phyloP scores from a whole-genome alignment of 2,888 invertebrate species.

The Chironomus riparius region DNA sequence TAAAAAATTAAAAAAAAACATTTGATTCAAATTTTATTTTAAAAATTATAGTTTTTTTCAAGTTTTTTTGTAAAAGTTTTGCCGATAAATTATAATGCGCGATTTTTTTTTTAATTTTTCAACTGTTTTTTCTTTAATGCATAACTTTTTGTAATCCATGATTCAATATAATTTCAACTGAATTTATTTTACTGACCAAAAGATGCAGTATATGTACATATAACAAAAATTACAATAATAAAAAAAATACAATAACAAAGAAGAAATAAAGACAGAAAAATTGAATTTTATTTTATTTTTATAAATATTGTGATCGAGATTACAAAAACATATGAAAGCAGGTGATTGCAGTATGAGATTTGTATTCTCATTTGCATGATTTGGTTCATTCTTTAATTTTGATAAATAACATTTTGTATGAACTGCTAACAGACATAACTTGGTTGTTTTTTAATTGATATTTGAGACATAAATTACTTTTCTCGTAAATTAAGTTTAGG shows the following conservation, averaged over 20 bases:
- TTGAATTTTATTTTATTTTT: background rate
- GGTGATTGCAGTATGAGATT: constrained; percentile 17
- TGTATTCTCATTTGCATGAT: constrained; percentile 13
- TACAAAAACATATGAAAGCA: constrained; percentile 12
- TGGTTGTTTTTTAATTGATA: no score
- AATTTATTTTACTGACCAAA: background rate
- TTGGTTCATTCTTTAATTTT: background rate
- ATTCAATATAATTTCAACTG: background rate
- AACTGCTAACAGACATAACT: no score
- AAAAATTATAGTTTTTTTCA: no score
- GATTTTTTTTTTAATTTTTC: background rate
- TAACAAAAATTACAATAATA: no score
- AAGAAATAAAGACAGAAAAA: background rate
- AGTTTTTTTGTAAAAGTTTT: no score
- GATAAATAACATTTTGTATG: background rate
- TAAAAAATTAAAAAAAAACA: no score
- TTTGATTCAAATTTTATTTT: no score
- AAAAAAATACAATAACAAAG: background rate
- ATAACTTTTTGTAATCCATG: background rate
- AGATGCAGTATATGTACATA: background rate
- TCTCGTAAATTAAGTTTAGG: no score
- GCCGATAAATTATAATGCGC: no score
- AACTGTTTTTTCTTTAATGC: background rate
- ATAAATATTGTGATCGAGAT: constrained; percentile 26
- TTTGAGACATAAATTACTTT: no score